Evolutionary conservation across 2,888 invertebrate genomes (phyloP), one percentile per base, ranked within the genome.

Genomic region (Andricus curvator): DNA sequence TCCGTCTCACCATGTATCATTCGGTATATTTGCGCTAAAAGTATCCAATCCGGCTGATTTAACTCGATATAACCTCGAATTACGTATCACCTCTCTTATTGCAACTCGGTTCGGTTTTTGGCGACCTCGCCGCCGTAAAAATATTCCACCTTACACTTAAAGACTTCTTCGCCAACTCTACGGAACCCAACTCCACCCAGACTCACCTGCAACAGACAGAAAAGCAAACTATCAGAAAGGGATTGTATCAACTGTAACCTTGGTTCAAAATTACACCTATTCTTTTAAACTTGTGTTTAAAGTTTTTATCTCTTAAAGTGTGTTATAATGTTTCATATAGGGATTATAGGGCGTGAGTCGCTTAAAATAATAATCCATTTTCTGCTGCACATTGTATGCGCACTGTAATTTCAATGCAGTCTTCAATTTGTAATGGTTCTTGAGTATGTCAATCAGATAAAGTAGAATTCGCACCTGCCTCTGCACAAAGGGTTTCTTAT

Each of bases 41-140:
- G 67, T 74, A 83, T 80, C 65, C 79, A 82, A 78, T 80, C 51
- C 78, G 67, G 80, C 79, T 82, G 81, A 81, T 84, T 80, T 79
- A 83, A 81, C 80, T 68, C 79, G 77, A 81, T 81, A 81, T 81
- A 84, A 81, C 77, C 70, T 37, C 56, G 68, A 67, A 37, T 22
- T 67, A 67, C 67, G 67, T 41, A 51, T 74, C 29, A 33, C 51
- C 51, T 51, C 29, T 20, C 22, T 6, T 44, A 68, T 48, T 25
- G 41, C 68, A 17, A 67, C 62, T 77, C 64, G 22, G 64, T 66
- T 78, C 66, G 20, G 65, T 67, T 78, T 78, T 78, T 29, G 67
- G 67, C 51, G 67, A 78, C 56, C 78, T 78, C 60, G 70, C 29
- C 29, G 56, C 70, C 51, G 48, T 51, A 78, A 51, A 56, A 78